Percentiles rank a stretch among this genome's conserved stretches.
Evolutionary conservation across 2,113 vertebrate genomes (phyloP).

Genomic region (Lasiurus borealis): DNA sequence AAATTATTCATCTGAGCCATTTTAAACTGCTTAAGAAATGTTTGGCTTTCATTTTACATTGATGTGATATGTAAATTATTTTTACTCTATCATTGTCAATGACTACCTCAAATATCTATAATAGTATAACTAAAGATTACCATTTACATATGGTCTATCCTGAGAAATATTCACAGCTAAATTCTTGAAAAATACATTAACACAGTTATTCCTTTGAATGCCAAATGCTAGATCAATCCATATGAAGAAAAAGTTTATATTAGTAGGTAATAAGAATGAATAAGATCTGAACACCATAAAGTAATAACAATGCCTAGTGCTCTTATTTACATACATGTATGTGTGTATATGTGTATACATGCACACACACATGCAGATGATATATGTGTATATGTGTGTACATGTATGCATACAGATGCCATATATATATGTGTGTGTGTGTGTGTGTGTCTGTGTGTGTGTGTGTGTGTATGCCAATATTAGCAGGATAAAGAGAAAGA

Average conservation of each 20-base stretch:
- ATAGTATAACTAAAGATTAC: background rate
- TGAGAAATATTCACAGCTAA: conserved; percentile 33
- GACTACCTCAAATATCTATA: conserved; percentile 30
- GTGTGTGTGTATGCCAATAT: background rate
- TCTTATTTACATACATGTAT: background rate
- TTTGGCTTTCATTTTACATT: conserved; percentile 42
- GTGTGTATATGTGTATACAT: background rate
- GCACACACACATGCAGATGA: background rate
- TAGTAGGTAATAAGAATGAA: conserved; percentile 16
- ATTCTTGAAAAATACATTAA: conserved; percentile 42
- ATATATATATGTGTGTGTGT: background rate
- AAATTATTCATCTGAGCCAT: conserved; percentile 12
- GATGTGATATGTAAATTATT: conserved; percentile 20
- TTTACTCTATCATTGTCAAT: conserved; percentile 43
- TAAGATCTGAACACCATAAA: background rate
- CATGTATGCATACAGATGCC: too few species aligned
- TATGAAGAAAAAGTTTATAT: background rate
- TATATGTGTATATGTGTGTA: background rate
- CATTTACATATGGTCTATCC: background rate
- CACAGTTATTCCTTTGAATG: background rate
- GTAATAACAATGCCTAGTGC: background rate
- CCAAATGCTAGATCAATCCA: background rate
- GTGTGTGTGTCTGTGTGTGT: background rate
- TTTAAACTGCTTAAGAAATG: conserved; percentile 51
- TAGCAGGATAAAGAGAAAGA: background rate